Conservation (phyloP, 2,797 vertebrate species). For the Knipowitschia caucasica region DNA sequence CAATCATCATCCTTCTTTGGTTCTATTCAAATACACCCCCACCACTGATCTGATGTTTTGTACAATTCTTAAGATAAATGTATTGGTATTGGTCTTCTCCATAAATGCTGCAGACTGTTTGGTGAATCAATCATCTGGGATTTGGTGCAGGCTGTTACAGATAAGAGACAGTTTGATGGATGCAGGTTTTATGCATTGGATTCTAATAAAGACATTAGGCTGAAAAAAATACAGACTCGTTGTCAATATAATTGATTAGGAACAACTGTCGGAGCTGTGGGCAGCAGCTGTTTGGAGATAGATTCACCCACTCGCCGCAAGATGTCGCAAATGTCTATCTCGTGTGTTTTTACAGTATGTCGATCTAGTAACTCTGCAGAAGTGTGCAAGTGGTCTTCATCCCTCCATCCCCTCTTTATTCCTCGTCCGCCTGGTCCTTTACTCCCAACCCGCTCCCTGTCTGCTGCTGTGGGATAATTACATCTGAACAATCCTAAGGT, state of each 20-base stretch:
- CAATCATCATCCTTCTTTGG: too few species aligned
- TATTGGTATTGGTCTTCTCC: conserved; percentile 18
- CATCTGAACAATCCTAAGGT: conserved; percentile 50
- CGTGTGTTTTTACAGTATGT: not conserved
- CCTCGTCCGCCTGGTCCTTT: conserved; percentile 5
- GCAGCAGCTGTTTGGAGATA: not conserved
- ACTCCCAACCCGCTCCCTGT: conserved; percentile 31
- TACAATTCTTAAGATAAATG: not conserved
- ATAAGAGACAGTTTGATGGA: conserved; percentile 7
- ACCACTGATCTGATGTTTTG: not conserved
- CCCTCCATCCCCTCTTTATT: conserved; percentile 5
- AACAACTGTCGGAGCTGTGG: conserved; percentile 2
- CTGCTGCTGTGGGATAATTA: conserved; percentile 57
- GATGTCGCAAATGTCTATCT: conserved; percentile 57
- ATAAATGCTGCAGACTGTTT: conserved; percentile 26
- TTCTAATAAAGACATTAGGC: not conserved
- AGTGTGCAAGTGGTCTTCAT: not conserved
- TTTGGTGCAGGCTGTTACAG: conserved; percentile 9
- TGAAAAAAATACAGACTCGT: conserved; percentile 11
- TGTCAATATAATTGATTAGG: conserved; percentile 3
- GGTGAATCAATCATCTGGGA: conserved; percentile 20
- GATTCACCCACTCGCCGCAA: conserved; percentile 47
- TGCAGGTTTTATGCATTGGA: not conserved
- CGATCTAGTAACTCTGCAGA: not conserved
- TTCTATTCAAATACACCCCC: not conserved